phyloP scores from a whole-genome alignment of 2,888 invertebrate genomes.

The Fissipunctia ypsillon region DNA sequence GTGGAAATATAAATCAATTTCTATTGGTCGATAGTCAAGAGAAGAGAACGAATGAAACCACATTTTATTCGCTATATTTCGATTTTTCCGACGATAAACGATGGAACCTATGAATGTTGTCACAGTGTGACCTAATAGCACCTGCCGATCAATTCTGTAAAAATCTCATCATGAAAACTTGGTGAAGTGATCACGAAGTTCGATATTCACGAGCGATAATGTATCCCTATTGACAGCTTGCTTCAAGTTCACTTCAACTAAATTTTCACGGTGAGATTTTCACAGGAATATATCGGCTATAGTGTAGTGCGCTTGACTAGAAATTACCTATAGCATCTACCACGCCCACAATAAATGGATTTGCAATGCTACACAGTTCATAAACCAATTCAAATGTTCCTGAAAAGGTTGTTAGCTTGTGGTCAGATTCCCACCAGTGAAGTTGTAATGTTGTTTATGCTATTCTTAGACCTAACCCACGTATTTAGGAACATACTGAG shows the following conservation, averaged over 20 bases:
- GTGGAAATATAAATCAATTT: too few species aligned
- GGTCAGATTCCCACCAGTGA: too few species aligned
- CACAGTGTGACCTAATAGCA: not conserved
- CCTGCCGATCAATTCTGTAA: not conserved
- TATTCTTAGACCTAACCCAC: not conserved
- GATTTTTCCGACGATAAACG: too few species aligned
- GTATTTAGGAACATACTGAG: too few species aligned
- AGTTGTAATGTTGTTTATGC: not conserved
- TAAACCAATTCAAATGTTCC: not conserved
- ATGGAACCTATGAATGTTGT: too few species aligned
- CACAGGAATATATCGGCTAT: not conserved
- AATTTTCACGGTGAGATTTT: not conserved
- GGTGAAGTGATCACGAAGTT: too few species aligned
- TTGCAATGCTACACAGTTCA: conserved; percentile 3
- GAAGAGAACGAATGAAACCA: too few species aligned
- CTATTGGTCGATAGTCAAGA: too few species aligned
- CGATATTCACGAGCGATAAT: too few species aligned
- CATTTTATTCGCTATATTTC: too few species aligned
- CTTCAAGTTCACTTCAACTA: too few species aligned
- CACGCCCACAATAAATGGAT: not conserved
- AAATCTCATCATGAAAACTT: not conserved
- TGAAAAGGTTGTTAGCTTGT: conserved; percentile 3
- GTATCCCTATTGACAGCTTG: not conserved
- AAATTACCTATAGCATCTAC: not conserved
- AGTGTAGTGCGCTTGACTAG: not conserved